Evolutionary conservation across 2,113 vertebrate genomes (phyloP).

Genomic region (Callithrix jacchus): DNA sequence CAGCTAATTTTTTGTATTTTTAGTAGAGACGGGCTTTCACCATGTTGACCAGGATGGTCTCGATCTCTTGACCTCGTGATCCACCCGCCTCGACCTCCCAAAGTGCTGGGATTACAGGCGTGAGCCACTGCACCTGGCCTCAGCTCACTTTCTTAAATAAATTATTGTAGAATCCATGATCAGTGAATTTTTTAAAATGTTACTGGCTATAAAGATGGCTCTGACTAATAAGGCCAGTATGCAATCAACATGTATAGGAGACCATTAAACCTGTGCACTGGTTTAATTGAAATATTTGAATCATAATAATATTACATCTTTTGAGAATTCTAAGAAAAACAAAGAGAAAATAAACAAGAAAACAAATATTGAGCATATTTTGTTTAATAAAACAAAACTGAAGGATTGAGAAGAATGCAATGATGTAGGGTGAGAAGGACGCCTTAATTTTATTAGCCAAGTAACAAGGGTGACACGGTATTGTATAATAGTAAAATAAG

Average conservation of each 20-base stretch:
- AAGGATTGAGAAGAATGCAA: not conserved
- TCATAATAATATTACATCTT: not conserved
- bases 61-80: no score
- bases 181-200: not conserved
- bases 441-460: not conserved
- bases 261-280: not conserved
- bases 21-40: no score
- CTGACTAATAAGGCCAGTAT: not conserved
- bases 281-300: constrained; percentile 24
- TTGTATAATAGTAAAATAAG: not conserved
- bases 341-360: not conserved
- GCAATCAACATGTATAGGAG: not conserved
- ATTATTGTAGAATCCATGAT: not conserved
- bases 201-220: not conserved
- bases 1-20: no score
- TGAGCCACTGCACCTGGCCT: no score
- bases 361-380: not conserved
- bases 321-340: not conserved
- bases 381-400: not conserved
- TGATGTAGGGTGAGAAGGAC: not conserved
- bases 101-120: no score
- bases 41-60: no score
- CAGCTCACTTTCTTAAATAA: not conserved
- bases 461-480: not conserved
- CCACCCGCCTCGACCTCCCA: no score